A percentile compares a stretch with the other conserved stretches of the same genome.
phyloP scores from a whole-genome alignment of 1,140 invertebrate species.

The Drosophila nikananu region DNA sequence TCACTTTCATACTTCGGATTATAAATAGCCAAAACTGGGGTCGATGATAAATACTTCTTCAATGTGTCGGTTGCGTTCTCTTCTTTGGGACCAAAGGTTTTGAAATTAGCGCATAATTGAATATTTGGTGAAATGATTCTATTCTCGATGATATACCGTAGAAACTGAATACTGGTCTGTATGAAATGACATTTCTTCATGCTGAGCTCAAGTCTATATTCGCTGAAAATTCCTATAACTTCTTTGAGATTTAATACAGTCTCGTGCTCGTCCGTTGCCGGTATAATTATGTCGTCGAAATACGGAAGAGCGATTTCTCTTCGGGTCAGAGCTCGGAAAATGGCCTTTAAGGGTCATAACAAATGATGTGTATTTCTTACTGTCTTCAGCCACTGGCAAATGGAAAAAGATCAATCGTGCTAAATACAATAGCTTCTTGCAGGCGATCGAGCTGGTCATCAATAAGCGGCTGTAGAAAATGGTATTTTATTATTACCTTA shows the following conservation, averaged over 20 bases:
- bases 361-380: neutral
- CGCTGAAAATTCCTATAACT: neutral
- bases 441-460: neutral
- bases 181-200: no score
- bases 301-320: no score
- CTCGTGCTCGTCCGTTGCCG: neutral
- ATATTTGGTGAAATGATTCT: neutral
- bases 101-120: neutral
- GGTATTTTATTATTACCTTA: neutral
- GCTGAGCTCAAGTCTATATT: neutral
- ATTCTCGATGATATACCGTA: no score
- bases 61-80: neutral
- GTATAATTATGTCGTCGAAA: neutral
- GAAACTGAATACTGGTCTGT: no score
- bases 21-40: slow-evolving; percentile 1
- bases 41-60: neutral
- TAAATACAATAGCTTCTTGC: slow-evolving; percentile 1
- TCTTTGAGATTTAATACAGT: neutral
- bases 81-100: neutral
- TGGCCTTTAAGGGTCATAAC: no score
- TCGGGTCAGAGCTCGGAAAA: no score
- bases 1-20: slow-evolving; percentile 1
- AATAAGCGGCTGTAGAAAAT: neutral
- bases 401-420: neutral
- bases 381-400: slow-evolving; percentile 2